Evolutionary conservation across 2,113 vertebrate species (phyloP).

Genomic region (Tor tambroides): DNA sequence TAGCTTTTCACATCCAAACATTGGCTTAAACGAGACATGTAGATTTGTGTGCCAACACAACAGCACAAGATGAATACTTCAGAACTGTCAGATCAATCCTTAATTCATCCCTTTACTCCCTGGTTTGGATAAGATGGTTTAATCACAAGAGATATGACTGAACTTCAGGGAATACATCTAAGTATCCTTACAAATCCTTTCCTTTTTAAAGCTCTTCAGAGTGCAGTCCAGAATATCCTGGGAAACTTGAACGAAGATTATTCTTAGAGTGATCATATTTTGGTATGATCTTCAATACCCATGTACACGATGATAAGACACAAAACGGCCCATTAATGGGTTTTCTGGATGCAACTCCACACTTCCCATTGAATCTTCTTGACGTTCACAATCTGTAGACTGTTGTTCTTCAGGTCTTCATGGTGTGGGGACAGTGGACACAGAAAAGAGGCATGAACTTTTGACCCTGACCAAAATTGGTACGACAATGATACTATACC

Average conservation of each 20-base stretch:
- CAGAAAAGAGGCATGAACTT: conserved; percentile 76
- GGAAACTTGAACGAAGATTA: neutral
- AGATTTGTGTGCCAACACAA: neutral
- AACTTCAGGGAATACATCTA: neutral
- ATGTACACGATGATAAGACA: neutral
- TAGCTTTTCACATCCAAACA: neutral
- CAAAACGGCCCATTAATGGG: neutral
- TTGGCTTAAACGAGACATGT: neutral
- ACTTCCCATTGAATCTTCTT: neutral
- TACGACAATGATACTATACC: conserved; percentile 78
- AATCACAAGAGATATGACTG: neutral
- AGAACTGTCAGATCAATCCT: neutral
- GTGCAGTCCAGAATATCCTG: neutral
- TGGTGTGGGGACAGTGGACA: conserved; percentile 1
- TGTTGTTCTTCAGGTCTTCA: neutral
- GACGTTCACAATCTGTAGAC: neutral
- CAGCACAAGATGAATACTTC: neutral
- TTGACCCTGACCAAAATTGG: conserved; percentile 60
- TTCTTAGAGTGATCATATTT: too few relatives aligned
- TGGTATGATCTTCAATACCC: conserved; percentile 23
- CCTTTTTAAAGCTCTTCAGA: neutral
- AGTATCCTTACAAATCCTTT: neutral
- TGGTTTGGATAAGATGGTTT: neutral
- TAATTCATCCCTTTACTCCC: neutral
- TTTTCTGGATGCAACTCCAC: neutral